phyloP scores from a whole-genome alignment of 1,140 invertebrate genomes.

The Geopemphigus sp. region DNA sequence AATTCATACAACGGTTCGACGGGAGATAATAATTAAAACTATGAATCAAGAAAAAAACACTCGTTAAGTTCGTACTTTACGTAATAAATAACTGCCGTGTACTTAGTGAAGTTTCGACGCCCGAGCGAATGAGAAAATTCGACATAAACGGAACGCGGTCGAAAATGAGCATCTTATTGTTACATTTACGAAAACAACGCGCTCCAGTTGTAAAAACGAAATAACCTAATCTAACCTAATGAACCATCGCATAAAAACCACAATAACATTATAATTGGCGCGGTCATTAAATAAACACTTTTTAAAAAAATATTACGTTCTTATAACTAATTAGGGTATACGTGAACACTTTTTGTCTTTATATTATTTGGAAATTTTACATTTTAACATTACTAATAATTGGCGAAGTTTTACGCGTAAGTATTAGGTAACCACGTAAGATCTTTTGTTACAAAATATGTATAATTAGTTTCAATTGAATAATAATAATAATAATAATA shows the following conservation, averaged over 20 bases:
- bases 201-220: background rate
- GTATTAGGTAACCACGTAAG: background rate
- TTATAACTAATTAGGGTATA: background rate
- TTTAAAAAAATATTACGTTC: background rate
- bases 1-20: too few species aligned
- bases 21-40: too few species aligned
- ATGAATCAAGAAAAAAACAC: background rate
- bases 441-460: background rate
- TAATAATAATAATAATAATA: background rate
- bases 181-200: background rate
- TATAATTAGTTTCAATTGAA: background rate
- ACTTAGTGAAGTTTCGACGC: too few species aligned
- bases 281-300: constrained; percentile 1
- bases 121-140: too few species aligned
- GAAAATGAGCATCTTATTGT: background rate
- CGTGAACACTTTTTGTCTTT: background rate
- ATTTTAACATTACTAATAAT: background rate
- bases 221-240: too few species aligned
- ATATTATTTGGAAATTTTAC: background rate
- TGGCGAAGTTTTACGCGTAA: background rate
- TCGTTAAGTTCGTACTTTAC: background rate
- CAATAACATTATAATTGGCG: constrained; percentile 12
- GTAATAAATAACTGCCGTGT: background rate
- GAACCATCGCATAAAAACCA: background rate
- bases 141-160: background rate